A percentile compares a stretch with the other conserved stretches of the same genome.
phyloP scores from a whole-genome alignment of 37 sponge, comb jelly and placozoan species.

The Diacarnus erythraeanus region DNA sequence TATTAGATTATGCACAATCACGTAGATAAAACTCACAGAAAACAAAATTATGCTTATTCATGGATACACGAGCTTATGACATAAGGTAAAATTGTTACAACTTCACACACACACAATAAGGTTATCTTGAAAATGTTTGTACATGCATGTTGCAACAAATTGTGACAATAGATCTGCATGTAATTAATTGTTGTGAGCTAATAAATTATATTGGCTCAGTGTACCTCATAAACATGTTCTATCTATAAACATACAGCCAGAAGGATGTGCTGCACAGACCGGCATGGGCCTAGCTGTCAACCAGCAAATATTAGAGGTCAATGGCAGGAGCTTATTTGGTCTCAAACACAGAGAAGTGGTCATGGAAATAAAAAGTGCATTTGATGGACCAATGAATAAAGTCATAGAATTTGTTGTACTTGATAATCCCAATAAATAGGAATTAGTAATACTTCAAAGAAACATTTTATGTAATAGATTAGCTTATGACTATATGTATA shows the following conservation, averaged over 20 bases:
- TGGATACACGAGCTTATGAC: too few species aligned
- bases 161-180: too few species aligned
- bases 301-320: slow-evolving; percentile 81
- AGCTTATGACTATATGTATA: too few species aligned
- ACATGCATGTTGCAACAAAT: too few species aligned
- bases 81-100: too few species aligned
- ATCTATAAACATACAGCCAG: slow-evolving; percentile 65
- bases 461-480: background rate
- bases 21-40: too few species aligned
- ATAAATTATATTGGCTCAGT: too few species aligned
- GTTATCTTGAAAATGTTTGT: too few species aligned
- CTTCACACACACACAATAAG: too few species aligned
- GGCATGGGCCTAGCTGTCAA: slow-evolving; percentile 61
- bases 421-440: slow-evolving; percentile 5
- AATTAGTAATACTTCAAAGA: background rate
- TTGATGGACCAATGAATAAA: slow-evolving; percentile 69
- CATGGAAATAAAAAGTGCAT: slow-evolving; percentile 75
- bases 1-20: too few species aligned
- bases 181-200: too few species aligned
- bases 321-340: slow-evolving; percentile 55
- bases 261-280: slow-evolving; percentile 68
- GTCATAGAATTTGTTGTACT: slow-evolving; percentile 67
- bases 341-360: slow-evolving; percentile 84
- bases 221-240: background rate
- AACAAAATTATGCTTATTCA: too few species aligned